A percentile compares a stretch with the other conserved stretches of the same genome.
phyloP scores from a whole-genome alignment of 2,888 invertebrate genomes.

The Morpho deidamia region DNA sequence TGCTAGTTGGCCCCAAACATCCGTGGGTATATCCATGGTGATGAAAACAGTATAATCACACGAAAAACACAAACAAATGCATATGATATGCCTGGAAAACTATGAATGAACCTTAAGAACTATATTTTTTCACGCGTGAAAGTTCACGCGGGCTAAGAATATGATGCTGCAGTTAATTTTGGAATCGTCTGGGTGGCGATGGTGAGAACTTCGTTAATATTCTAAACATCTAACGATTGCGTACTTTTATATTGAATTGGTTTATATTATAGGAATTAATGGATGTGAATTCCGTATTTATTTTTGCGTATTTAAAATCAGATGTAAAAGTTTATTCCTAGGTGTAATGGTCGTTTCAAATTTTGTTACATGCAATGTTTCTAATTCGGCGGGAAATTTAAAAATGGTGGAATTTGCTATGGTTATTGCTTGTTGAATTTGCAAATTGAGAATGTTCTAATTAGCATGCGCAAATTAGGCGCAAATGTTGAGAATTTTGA shows the following conservation, averaged over 20 bases:
- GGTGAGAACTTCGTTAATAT: conserved; percentile 38
- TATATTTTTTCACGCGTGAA: conserved; percentile 53
- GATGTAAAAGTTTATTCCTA: too few species aligned
- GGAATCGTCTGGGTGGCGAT: conserved; percentile 64
- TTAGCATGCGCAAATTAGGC: too few species aligned
- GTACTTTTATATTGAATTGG: conserved; percentile 17
- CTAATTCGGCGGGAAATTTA: conserved; percentile 1
- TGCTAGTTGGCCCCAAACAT: conserved; percentile 94
- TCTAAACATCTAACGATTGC: conserved; percentile 38
- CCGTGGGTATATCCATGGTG: conserved; percentile 83
- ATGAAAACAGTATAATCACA: conserved; percentile 9
- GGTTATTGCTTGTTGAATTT: too few species aligned
- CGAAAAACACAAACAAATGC: conserved; percentile 35
- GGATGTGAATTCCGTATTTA: not conserved
- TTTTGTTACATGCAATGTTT: not conserved
- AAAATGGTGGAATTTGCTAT: too few species aligned
- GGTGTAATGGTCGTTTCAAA: too few species aligned
- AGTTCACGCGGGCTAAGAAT: conserved; percentile 47
- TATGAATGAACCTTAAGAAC: conserved; percentile 27
- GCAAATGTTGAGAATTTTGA: too few species aligned
- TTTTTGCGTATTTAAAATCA: too few species aligned
- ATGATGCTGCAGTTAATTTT: conserved; percentile 71
- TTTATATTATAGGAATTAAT: not conserved
- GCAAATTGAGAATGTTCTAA: too few species aligned
- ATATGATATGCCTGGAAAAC: conserved; percentile 29